Conservation (phyloP, 53 echinoderm and acorn worm species). For the Echinarachnius parma region DNA sequence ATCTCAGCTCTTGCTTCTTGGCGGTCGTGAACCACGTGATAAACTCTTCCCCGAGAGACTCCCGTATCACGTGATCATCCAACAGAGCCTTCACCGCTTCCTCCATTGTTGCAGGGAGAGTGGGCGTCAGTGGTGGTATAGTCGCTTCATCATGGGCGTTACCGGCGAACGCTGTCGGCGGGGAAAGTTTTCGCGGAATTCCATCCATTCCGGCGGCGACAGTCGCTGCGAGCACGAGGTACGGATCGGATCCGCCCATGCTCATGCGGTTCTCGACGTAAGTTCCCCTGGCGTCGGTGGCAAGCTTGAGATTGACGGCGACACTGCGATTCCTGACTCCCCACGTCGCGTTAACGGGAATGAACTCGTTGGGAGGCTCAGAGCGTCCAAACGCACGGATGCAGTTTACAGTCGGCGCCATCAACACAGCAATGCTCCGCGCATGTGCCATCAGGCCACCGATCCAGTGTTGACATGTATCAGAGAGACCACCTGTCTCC, state of each 20-base stretch:
- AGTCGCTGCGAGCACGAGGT: conserved; percentile 37
- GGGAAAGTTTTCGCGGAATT: conserved; percentile 18
- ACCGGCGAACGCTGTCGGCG: conserved; percentile 3
- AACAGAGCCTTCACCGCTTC: conserved; percentile 38
- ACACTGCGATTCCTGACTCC: conserved; percentile 55
- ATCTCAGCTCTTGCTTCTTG: not conserved
- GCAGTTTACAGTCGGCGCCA: conserved; percentile 63
- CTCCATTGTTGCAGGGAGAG: conserved; percentile 10
- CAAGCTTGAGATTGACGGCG: conserved; percentile 57
- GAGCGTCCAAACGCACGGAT: conserved; percentile 2
- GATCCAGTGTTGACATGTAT: conserved; percentile 55
- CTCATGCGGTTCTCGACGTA: conserved; percentile 53
- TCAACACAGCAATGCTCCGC: conserved; percentile 40
- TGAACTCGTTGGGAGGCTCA: not conserved
- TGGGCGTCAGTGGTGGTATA: not conserved
- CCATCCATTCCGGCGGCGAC: conserved; percentile 54
- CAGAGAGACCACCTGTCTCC: conserved; percentile 17
- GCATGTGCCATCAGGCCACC: conserved; percentile 63
- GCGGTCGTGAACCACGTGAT: not conserved
- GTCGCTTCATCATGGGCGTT: not conserved
- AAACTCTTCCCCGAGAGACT: conserved; percentile 37
- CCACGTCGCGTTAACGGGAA: conserved; percentile 56
- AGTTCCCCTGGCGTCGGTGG: conserved; percentile 52
- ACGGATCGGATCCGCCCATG: conserved; percentile 35
- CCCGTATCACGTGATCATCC: conserved; percentile 28